Evolutionary conservation across 2,113 vertebrate genomes (phyloP), one percentile per base, ranked within the genome.

Genomic region (Pomatostomus ruficeps): DNA sequence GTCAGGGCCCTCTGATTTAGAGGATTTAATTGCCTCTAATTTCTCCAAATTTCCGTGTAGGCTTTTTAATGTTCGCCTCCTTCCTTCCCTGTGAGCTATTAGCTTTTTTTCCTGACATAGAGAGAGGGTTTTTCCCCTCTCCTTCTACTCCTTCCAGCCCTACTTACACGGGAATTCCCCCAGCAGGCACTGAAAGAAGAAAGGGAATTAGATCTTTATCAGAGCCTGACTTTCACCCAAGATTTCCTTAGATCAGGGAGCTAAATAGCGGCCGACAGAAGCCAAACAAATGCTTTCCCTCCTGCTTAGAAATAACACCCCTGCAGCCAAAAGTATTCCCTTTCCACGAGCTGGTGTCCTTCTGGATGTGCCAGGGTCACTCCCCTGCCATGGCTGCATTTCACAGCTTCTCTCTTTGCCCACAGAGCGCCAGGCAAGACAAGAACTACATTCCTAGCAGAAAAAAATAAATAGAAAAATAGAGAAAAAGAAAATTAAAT

Each of bases 151-250:
- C 68, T 78, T 83, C 75, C 59, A 95, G 36, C 38, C 18, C 43
- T n/a, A 22, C 62, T 76, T 38, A 62, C 11, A 15, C 1, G 51
- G 81, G 63, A 89, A 91, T 58, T 85, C 52, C 74, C 59, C 35
- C 68, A 35, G 12, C 26, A 88, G 75, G 51, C 55, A 94, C 57
- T 14, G 55, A 83, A 83, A 92, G 57, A 73, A 73, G 58, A 72
- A 79, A 59, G n/a, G 36, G 67, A 85, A 80, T 92, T 76, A 91
- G 72, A 86, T 84, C 78, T 90, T 80, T 81, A 91, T 86, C 90
- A 77, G 51, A 89, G 33, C 28, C 59, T 70, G 70, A 38, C 38
- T 91, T 91, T 92, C 89, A 92, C 75, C 52, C 82, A 77, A 94
- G 42, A 70, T 91, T 82, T 85, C 71, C 58, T 68, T 73, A 91